phyloP scores from a whole-genome alignment of 2,113 vertebrate genomes.

The Pica pica region DNA sequence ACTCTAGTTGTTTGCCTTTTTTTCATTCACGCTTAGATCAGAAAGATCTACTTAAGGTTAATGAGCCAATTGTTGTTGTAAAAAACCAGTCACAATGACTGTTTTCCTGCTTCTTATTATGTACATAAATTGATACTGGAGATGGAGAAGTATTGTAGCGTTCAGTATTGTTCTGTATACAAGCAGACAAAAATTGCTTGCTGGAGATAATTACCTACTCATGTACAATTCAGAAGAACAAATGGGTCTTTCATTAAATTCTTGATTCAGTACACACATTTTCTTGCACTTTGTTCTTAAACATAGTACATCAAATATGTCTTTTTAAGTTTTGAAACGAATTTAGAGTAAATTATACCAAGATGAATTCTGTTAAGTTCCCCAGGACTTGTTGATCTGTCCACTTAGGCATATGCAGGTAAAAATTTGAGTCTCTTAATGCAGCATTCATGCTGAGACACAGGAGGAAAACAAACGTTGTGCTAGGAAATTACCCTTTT shows the following conservation, averaged over 20 bases:
- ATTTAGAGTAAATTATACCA: neutral
- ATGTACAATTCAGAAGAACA: constrained; percentile 39
- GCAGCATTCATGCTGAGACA: neutral
- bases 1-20: neutral
- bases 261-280: neutral
- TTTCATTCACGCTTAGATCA: neutral
- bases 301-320: neutral
- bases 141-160: neutral
- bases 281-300: neutral
- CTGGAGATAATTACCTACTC: constrained; percentile 49
- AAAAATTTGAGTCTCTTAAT: neutral
- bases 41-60: constrained; percentile 44
- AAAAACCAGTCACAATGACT: neutral
- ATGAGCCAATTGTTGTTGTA: constrained; percentile 55
- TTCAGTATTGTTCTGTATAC: constrained; percentile 10
- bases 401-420: neutral
- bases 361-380: neutral
- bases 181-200: constrained; percentile 27
- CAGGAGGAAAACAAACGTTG: neutral
- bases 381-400: neutral
- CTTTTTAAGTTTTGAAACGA: neutral
- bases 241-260: constrained; percentile 35
- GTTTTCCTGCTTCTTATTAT: constrained; percentile 46
- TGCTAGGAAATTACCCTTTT: neutral
- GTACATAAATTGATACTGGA: constrained; percentile 33